These are phyloP conservation scores for Tupiocoris notatus DNA, from an alignment of 2,888 invertebrate genomes.

Conservation along the genomic window DNA sequence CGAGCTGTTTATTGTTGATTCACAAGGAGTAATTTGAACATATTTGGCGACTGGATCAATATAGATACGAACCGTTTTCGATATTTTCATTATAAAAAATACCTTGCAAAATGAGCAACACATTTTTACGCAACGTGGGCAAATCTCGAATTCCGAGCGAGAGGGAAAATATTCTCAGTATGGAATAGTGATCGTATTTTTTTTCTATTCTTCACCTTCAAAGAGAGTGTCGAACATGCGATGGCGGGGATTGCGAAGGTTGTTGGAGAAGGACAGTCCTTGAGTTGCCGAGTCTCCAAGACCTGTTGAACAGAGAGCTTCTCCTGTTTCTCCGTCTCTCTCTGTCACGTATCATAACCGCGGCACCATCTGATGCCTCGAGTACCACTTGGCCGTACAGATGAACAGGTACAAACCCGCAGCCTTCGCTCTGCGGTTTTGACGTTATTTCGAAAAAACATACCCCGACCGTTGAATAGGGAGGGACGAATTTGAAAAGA, in stretches of 20 bases:
- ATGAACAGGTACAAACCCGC: not conserved
- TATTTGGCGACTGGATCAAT: too few relatives aligned
- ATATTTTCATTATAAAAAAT: too few relatives aligned
- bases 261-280: slow-evolving; percentile 19
- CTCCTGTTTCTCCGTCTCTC: not conserved
- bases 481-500: not conserved
- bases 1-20: too few relatives aligned
- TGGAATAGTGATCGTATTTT: too few relatives aligned
- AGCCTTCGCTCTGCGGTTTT: slow-evolving; percentile 10
- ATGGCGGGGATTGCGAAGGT: slow-evolving; percentile 1
- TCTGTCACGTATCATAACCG: not conserved
- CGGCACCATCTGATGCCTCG: not conserved
- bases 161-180: too few relatives aligned
- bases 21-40: too few relatives aligned
- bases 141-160: too few relatives aligned
- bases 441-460: slow-evolving; percentile 14
- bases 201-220: not conserved
- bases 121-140: too few relatives aligned
- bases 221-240: not conserved
- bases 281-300: not conserved
- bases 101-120: too few relatives aligned
- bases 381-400: not conserved
- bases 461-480: not conserved
- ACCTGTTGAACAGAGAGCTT: not conserved
- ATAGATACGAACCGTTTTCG: too few relatives aligned